Evolutionary conservation across 92 coral and sea anemone species (phyloP).

Genomic region (Actinostola sp.): DNA sequence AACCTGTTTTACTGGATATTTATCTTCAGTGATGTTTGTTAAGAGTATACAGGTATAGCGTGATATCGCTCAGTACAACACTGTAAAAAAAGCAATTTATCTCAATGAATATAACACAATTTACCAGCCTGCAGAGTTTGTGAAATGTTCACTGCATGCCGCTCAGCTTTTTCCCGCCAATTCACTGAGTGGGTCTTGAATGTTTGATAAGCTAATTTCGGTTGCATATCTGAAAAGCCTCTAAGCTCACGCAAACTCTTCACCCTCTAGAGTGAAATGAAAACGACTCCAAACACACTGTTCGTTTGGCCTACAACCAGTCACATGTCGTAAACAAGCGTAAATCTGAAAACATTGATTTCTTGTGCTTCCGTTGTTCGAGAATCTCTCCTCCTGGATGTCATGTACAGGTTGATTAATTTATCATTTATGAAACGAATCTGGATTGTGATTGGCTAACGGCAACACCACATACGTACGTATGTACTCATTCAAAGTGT

Average conservation of each 20-base stretch:
- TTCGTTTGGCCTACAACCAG: not conserved
- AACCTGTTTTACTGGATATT: no score
- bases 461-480: not conserved
- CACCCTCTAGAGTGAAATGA: not conserved
- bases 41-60: no score
- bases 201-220: constrained; percentile 43
- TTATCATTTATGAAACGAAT: constrained; percentile 19
- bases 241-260: constrained; percentile 27
- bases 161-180: constrained; percentile 39
- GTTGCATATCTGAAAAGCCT: constrained; percentile 27
- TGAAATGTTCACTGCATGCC: constrained; percentile 5
- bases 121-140: not conserved
- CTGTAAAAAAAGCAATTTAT: no score
- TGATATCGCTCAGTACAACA: no score
- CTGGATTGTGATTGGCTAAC: constrained; percentile 23
- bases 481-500: not conserved
- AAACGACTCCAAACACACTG: not conserved
- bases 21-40: no score
- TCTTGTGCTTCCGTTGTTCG: not conserved
- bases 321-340: constrained; percentile 1
- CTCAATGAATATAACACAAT: not conserved
- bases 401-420: constrained; percentile 6
- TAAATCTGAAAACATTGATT: not conserved
- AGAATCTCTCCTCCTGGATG: constrained; percentile 10
- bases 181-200: constrained; percentile 34